Evolutionary conservation across 2,797 vertebrate species (phyloP), one percentile per base, ranked within the genome.

Genomic region (Channallabes apus): DNA sequence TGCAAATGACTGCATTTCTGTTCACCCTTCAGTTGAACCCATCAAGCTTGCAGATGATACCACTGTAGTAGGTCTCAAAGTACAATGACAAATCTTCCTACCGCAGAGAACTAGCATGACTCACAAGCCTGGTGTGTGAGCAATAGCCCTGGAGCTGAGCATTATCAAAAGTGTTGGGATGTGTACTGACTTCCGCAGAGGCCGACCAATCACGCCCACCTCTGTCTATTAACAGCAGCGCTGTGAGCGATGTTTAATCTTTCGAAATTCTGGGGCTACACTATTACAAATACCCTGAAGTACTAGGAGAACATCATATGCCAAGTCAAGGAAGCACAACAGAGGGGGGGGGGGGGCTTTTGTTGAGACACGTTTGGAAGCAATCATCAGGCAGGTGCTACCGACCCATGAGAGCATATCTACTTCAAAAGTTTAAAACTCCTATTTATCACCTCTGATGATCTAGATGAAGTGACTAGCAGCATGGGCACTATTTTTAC

Each of bases 21-120:
- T 69, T 71, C 20, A 32, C 32, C 9, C 14, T 3, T 71, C n/a
- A 20, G 41, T 56, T 6, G 15, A 64, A 22, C 22, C 41, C 22
- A 27, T 75, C 15, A 65, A 51, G 41, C 35, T 83, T 75, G 17
- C 15, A 64, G 56, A 35, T 18, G n/a, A 64, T 61, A 72, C 65
- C 41, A 71, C 18, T 20, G 27, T 56, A 46, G 12, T 56, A 38
- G 41, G n/a, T 38, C 12, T 80, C 8, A 41, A 82, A 59, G 20
- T 35, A 61, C 68, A 82, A 82, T 73, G 81, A 61, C 58, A 46
- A 83, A 41, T 46, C 18, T 46, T 17, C 35, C 68, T 82, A 73
- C 54, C 2, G 7, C 67, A 72, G 67, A 35, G 56, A 72, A 58
- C 58, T 61, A 38, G 67, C 29, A 56, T 58, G 51, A 58, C 65